phyloP scores from a whole-genome alignment of 1,140 invertebrate species.

The Oreohelix idahoensis region DNA sequence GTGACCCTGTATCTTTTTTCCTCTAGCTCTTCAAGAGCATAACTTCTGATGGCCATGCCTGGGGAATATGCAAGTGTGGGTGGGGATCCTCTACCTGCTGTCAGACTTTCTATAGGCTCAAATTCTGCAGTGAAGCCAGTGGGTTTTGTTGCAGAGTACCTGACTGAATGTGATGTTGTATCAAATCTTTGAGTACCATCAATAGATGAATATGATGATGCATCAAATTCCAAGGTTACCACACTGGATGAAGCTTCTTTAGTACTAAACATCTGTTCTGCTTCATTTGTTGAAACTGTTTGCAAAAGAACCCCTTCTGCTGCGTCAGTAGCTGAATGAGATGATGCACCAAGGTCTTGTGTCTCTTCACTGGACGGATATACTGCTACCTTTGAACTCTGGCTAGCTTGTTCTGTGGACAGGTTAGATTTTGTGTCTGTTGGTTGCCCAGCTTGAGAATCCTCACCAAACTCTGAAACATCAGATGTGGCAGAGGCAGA shows the following conservation, averaged over 20 bases:
- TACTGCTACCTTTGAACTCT: neutral
- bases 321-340: neutral
- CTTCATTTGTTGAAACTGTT: neutral
- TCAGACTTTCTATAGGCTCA: neutral
- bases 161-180: neutral
- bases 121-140: neutral
- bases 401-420: neutral
- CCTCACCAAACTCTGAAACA: neutral
- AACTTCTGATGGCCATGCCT: slow-evolving; percentile 36
- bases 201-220: neutral
- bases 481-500: neutral
- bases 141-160: neutral
- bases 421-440: neutral
- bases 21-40: slow-evolving; percentile 35
- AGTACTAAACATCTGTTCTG: neutral
- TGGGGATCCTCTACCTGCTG: neutral
- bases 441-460: neutral
- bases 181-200: neutral
- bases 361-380: neutral
- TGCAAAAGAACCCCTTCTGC: neutral
- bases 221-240: neutral
- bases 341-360: too few species aligned
- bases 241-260: neutral
- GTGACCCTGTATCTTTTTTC: slow-evolving; percentile 17
- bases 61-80: slow-evolving; percentile 26